Base-by-base conservation (phyloP, 1,140 invertebrate species). In the Ptiloglossa arizonensis region DNA sequence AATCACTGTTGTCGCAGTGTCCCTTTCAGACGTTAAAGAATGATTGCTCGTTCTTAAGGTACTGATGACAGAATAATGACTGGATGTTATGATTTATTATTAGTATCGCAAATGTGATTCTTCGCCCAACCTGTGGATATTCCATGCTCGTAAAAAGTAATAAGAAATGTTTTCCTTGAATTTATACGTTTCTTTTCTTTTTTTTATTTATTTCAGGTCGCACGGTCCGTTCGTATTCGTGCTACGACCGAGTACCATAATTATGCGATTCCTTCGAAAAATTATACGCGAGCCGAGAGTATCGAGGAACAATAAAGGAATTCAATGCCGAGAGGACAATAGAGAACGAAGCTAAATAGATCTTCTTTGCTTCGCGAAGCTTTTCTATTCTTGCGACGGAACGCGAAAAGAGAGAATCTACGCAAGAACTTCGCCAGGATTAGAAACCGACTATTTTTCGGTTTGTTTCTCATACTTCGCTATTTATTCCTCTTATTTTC, bases 361-460 rank as follows among this genome's bases (percentile, higher is more conserved):
- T 67, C 44, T 32, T 8, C 41, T 29, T 48, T 41, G 64, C n/a
- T 41, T n/a, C 11, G 19, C 35, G 22, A 50, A 76, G 64, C 64
- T 76, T 60, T 76, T 76, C 64, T 69, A 69, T 76, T 76, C 73
- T 60, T 60, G 56, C 41, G 22, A 60, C 11, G 73, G 41, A 76
- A 76, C 66, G 66, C 27, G 29, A 46, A 48, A 29, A 48, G 54
- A 48, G 41, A 29, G 52, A 44, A 59, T 19, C 64, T 60, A 52
- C 56, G 56, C 54, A 32, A 76, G 66, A 76, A 38, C 41, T 76
- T 60, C 54, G 44, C 64, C 66, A 60, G 44, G 66, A 76, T 76
- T 76, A 76, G 73, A 76, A 38, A 22, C 73, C 24, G 41, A 69
- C 73, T 69, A 76, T 76, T 76, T 35, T 60, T 76, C 73, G 48